These are phyloP conservation scores for Amitus sp. DNA, from an alignment of 2,888 invertebrate genomes.

Conservation along the genomic window DNA sequence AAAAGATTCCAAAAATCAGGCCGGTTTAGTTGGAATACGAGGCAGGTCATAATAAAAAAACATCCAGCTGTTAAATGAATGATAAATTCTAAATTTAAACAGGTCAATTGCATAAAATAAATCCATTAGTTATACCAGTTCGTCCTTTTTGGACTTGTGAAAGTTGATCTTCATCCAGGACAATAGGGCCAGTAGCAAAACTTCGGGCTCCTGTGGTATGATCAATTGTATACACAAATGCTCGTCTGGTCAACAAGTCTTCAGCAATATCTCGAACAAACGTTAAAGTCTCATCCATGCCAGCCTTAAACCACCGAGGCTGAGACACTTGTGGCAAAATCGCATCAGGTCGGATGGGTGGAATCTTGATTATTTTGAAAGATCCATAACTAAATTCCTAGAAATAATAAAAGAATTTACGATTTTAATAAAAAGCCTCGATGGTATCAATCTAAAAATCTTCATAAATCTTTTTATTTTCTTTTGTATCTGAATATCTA, in stretches of 20 bases:
- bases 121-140: too few relatives aligned
- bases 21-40: too few relatives aligned
- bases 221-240: constrained; percentile 58
- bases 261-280: constrained; percentile 56
- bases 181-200: constrained; percentile 46
- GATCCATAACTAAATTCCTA: constrained; percentile 49
- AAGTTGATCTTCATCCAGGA: constrained; percentile 60
- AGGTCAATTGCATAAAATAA: too few relatives aligned
- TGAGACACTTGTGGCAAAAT: constrained; percentile 54
- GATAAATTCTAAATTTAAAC: too few relatives aligned
- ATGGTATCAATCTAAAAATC: too few relatives aligned
- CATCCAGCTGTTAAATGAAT: too few relatives aligned
- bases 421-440: too few relatives aligned
- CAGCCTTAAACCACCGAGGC: constrained; percentile 45
- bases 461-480: too few relatives aligned
- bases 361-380: constrained; percentile 57
- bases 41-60: too few relatives aligned
- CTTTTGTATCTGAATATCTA: too few relatives aligned
- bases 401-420: too few relatives aligned
- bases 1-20: too few relatives aligned
- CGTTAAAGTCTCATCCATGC: constrained; percentile 51
- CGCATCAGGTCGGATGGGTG: constrained; percentile 46
- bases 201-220: constrained; percentile 49
- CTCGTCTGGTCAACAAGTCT: constrained; percentile 58
- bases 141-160: constrained; percentile 43